A percentile compares a stretch with the other conserved stretches of the same genome.
These are phyloP conservation scores for Drosophila dives DNA, from an alignment of 2,888 invertebrate genomes.

Conservation along the genomic window DNA sequence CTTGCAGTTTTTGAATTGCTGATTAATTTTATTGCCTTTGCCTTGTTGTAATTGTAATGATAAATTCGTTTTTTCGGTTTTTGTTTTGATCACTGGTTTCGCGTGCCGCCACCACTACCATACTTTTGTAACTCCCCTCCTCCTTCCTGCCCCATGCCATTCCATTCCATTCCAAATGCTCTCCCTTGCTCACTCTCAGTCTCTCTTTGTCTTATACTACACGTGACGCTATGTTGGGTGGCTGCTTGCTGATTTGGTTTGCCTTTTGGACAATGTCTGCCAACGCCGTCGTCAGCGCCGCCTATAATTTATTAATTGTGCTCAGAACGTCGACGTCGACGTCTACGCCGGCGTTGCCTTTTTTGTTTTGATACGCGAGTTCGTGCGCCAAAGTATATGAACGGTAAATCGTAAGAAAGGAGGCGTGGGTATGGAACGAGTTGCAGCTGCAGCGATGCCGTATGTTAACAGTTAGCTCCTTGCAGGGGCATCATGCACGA, in stretches of 20 bases:
- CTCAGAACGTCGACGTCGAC: conserved; percentile 49
- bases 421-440: conserved; percentile 44
- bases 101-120: conserved; percentile 51
- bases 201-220: conserved; percentile 38
- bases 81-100: conserved; percentile 77
- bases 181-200: conserved; percentile 2
- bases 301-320: conserved; percentile 77
- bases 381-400: conserved; percentile 65
- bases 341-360: conserved; percentile 41
- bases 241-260: conserved; percentile 60
- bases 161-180: conserved; percentile 8
- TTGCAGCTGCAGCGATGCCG: conserved; percentile 37
- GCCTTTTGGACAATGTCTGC: conserved; percentile 70
- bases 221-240: conserved; percentile 70
- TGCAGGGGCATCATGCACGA: conserved; percentile 33
- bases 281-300: conserved; percentile 59
- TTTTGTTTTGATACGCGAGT: conserved; percentile 73
- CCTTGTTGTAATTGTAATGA: conserved; percentile 78
- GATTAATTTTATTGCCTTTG: conserved; percentile 78
- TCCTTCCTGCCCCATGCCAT: neutral
- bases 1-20: conserved; percentile 81
- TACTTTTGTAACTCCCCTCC: neutral
- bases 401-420: conserved; percentile 34
- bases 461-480: conserved; percentile 49
- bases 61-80: conserved; percentile 80